Evolutionary conservation across 1,140 invertebrate genomes (phyloP).

Genomic region (Muscidifurax raptorellus): DNA sequence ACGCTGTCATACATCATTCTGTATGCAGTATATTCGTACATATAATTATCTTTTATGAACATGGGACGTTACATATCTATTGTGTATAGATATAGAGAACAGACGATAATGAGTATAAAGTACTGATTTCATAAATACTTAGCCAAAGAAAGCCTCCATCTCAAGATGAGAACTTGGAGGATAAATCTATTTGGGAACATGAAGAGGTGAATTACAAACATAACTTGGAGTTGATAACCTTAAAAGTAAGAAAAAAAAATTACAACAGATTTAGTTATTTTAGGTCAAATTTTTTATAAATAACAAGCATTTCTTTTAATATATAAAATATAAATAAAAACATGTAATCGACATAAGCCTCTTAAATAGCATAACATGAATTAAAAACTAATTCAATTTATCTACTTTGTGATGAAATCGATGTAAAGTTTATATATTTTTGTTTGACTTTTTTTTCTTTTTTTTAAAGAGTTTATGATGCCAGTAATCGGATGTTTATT

Average conservation of each 20-base stretch:
- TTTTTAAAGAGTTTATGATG: background rate
- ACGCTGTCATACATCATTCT: too few species aligned
- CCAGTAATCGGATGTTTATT: background rate
- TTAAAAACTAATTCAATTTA: background rate
- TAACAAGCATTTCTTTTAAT: slow-evolving; percentile 68
- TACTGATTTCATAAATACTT: background rate
- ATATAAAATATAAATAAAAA: background rate
- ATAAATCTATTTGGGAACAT: slow-evolving; percentile 94
- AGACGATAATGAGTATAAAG: too few species aligned
- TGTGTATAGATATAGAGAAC: too few species aligned
- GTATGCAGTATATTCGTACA: too few species aligned
- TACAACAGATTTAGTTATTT: slow-evolving; percentile 46
- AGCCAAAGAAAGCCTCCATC: background rate
- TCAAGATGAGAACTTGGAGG: slow-evolving; percentile 85
- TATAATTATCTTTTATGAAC: too few species aligned
- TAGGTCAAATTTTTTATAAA: slow-evolving; percentile 65
- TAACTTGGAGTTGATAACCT: too few species aligned
- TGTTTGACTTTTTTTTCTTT: background rate
- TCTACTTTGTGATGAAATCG: background rate
- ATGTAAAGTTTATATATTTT: background rate
- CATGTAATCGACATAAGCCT: background rate
- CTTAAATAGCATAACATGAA: background rate
- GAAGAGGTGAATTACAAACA: slow-evolving; percentile 78
- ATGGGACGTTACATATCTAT: too few species aligned
- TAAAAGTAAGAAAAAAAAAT: too few species aligned